A percentile compares a stretch with the other conserved stretches of the same genome.
These are phyloP conservation scores for Sturnus vulgaris DNA, from an alignment of 2,113 vertebrate genomes.

Conservation along the genomic window DNA sequence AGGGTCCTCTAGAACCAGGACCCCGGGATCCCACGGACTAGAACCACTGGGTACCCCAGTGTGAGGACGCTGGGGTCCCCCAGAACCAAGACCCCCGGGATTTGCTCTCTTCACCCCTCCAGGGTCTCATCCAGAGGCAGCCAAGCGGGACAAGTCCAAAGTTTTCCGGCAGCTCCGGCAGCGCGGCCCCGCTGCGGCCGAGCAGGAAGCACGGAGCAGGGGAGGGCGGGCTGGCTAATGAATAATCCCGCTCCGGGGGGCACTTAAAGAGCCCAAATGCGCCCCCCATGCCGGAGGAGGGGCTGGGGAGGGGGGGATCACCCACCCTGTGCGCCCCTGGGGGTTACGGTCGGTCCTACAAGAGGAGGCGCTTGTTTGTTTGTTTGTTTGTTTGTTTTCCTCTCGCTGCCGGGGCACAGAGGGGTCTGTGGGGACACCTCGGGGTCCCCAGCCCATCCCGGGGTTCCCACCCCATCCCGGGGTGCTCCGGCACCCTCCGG, in stretches of 20 bases:
- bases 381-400: not conserved
- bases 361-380: not conserved
- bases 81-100: rapidly evolving
- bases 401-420: not conserved
- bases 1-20: not conserved
- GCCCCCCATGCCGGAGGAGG: not conserved
- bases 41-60: not conserved
- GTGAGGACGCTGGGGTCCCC: too few species aligned
- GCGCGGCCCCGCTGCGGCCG: not conserved
- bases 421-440: not conserved
- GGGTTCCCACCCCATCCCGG: too few species aligned
- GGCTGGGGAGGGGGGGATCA: rapidly evolving
- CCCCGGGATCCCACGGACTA: not conserved
- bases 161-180: not conserved
- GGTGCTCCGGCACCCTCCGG: rapidly evolving
- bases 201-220: not conserved
- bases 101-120: not conserved
- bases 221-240: not conserved
- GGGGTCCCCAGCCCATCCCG: not conserved
- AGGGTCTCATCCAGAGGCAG: rapidly evolving
- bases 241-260: not conserved
- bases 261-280: not conserved
- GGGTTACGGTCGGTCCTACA: not conserved
- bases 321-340: rapidly evolving
- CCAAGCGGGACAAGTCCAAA: not conserved